phyloP scores from a whole-genome alignment of 1,140 invertebrate species.

The Episyrphus balteatus region DNA sequence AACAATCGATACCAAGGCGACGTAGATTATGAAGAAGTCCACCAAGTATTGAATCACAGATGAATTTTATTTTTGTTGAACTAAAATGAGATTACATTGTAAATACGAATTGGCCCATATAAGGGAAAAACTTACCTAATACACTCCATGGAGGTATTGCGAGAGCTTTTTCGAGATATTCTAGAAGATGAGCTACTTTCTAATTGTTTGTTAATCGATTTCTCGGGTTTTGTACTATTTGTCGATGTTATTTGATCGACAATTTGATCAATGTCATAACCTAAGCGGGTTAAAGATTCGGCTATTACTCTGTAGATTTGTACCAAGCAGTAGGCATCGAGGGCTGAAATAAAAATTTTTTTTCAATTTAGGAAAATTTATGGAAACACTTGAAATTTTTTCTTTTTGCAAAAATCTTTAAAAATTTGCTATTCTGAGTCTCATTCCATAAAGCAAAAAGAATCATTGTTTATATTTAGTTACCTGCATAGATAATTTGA shows the following conservation, averaged over 20 bases:
- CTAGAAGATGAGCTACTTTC: background rate
- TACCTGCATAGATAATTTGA: conserved; percentile 68
- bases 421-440: no score
- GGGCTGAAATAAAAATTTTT: conserved; percentile 38
- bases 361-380: no score
- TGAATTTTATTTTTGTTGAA: conserved; percentile 32
- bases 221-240: conserved; percentile 22
- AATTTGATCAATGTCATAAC: conserved; percentile 44
- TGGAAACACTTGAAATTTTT: no score
- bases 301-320: conserved; percentile 53
- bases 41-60: conserved; percentile 46
- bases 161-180: background rate
- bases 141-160: background rate
- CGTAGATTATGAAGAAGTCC: conserved; percentile 48
- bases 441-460: no score
- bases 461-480: no score
- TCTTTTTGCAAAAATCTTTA: no score
- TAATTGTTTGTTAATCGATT: background rate
- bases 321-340: conserved; percentile 67
- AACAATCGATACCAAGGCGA: conserved; percentile 53
- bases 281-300: conserved; percentile 32
- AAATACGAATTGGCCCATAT: background rate
- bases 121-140: background rate
- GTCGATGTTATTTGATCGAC: conserved; percentile 39
- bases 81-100: background rate